phyloP scores from a whole-genome alignment of 2,888 invertebrate genomes.

The Mythimna impura region DNA sequence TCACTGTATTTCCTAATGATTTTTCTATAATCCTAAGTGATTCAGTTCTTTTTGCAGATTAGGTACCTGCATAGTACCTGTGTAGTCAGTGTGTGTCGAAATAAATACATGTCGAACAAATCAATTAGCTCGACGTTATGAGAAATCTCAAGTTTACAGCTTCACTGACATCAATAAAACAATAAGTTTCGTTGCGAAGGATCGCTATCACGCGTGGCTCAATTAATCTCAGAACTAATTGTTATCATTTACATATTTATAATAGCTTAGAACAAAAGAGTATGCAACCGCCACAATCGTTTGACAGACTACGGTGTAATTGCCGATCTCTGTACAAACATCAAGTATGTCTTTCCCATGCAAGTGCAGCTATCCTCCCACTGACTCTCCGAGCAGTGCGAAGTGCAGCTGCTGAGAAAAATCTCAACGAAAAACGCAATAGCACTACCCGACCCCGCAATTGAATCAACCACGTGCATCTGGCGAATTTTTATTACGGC shows the following conservation, averaged over 20 bases:
- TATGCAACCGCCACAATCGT: not conserved
- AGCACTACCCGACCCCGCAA: not conserved
- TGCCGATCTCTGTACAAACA: not conserved
- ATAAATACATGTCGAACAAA: slow-evolving; percentile 21
- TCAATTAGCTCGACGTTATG: slow-evolving; percentile 11
- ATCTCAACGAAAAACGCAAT: not conserved
- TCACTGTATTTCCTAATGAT: no score
- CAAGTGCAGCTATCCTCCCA: no score
- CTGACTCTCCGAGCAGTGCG: not conserved
- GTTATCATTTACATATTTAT: slow-evolving; percentile 14
- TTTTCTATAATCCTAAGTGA: no score
- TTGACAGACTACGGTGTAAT: not conserved
- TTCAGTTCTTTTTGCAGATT: not conserved
- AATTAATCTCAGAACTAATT: slow-evolving; percentile 15
- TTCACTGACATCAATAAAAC: slow-evolving; percentile 48
- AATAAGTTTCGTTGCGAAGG: slow-evolving; percentile 40
- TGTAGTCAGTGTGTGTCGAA: slow-evolving; percentile 1
- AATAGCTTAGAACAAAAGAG: slow-evolving; percentile 33
- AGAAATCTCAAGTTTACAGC: slow-evolving; percentile 25
- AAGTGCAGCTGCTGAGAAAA: not conserved
- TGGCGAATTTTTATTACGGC: not conserved
- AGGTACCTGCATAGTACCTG: not conserved
- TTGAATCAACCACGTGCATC: not conserved
- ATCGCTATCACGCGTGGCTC: slow-evolving; percentile 25
- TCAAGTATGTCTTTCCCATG: not conserved